phyloP scores from a whole-genome alignment of 2,797 vertebrate genomes.

The Melopsittacus undulatus region DNA sequence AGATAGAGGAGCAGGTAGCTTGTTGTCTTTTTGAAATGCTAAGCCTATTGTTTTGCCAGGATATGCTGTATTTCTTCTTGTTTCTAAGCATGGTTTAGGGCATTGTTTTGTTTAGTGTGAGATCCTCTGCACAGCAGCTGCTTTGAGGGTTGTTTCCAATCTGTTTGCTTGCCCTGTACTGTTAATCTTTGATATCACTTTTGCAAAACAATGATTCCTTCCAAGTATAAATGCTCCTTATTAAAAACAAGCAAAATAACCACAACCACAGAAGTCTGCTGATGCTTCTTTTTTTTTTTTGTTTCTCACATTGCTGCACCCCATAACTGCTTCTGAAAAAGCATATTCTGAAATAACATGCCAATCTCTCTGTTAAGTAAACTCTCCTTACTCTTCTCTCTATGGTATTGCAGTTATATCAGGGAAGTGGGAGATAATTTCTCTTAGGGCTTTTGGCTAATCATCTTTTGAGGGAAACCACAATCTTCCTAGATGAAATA shows the following conservation, averaged over 20 bases:
- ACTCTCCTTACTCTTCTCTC: not conserved
- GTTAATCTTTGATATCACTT: constrained; percentile 36
- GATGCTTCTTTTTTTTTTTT: not conserved
- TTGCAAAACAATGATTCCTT: not conserved
- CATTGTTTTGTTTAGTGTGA: constrained; percentile 8
- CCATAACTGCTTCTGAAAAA: not conserved
- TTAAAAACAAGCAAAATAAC: not conserved
- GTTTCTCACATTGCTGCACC: not conserved
- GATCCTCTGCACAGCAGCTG: constrained; percentile 50
- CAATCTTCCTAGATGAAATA: not conserved
- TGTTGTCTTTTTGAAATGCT: not conserved
- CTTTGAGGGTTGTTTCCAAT: constrained; percentile 46
- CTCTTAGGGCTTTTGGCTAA: not conserved
- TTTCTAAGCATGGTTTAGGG: constrained; percentile 38
- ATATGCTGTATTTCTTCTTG: constrained; percentile 6
- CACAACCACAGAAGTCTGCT: not conserved
- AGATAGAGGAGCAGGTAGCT: not conserved
- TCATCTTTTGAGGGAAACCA: not conserved
- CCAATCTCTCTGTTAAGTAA: not conserved
- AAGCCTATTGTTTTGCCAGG: constrained; percentile 16
- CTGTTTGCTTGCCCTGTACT: constrained; percentile 42
- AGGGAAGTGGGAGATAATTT: not conserved
- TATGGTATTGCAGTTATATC: not conserved
- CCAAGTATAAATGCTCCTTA: not conserved
- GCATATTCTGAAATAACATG: not conserved